phyloP scores from a whole-genome alignment of 37 sponge, comb jelly and placozoan species.

The Theonella swinhoei region DNA sequence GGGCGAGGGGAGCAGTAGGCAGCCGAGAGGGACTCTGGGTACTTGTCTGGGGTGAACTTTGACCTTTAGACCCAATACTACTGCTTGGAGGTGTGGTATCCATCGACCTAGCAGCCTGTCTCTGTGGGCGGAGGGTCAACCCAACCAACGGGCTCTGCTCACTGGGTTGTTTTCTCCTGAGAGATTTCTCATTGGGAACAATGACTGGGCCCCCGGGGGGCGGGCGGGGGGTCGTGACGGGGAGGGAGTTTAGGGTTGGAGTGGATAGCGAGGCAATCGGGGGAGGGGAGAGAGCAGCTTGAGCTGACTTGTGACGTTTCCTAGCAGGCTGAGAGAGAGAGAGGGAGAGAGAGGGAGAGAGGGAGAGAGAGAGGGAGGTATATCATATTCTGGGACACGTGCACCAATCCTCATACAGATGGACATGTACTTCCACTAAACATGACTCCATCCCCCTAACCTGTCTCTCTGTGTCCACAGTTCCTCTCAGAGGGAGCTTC shows the following conservation, averaged over 20 bases:
- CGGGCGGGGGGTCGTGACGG: constrained; percentile 6
- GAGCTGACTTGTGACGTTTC: constrained; percentile 9
- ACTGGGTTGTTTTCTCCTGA: neutral
- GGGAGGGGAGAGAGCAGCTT: constrained; percentile 31
- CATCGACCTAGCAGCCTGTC: neutral
- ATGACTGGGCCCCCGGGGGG: neutral
- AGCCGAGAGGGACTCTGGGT: neutral
- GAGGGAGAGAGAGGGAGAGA: neutral
- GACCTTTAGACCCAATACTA: too few species aligned
- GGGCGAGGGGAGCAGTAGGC: neutral
- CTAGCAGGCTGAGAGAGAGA: constrained; percentile 12
- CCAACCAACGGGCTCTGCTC: neutral
- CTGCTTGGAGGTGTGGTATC: too few species aligned
- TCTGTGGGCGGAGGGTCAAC: neutral
- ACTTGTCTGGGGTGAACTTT: neutral
- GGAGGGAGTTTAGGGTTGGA: neutral
- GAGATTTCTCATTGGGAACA: constrained; percentile 20
- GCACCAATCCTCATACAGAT: constrained; percentile 10
- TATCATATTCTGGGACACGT: constrained; percentile 21
- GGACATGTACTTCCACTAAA: neutral
- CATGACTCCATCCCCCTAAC: neutral
- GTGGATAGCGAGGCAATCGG: constrained; percentile 41
- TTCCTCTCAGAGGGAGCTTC: constrained; percentile 58
- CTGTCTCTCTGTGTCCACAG: too few species aligned
- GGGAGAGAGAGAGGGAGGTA: neutral